Percentiles rank a stretch among this genome's conserved stretches.
Evolutionary conservation across 2,797 vertebrate genomes (phyloP).

Genomic region (Tokudaia tokunoshimensis): DNA sequence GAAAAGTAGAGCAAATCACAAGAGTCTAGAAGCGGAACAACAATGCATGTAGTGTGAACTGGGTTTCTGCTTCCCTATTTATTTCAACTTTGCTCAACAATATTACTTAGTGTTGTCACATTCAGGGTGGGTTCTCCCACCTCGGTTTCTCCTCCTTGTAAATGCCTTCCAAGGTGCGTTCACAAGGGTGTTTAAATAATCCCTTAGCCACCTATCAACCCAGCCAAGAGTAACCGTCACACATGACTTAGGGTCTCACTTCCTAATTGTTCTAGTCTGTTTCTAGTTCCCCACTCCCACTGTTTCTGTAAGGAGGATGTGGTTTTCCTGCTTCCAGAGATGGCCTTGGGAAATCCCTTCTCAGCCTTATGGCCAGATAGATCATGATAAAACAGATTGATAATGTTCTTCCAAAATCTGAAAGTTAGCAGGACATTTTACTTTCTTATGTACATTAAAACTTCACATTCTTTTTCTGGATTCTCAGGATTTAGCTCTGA

Average conservation of each 20-base stretch:
- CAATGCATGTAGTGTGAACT: too few relatives aligned
- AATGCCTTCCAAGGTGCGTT: background rate
- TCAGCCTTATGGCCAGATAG: background rate
- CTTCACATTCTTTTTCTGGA: background rate
- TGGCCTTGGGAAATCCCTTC: background rate
- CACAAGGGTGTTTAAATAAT: background rate
- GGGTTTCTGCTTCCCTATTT: background rate
- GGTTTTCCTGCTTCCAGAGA: background rate
- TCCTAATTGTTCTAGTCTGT: background rate
- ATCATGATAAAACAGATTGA: background rate
- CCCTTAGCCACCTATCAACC: background rate
- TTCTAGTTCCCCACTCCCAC: background rate
- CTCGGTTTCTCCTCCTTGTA: background rate
- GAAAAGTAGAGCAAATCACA: background rate
- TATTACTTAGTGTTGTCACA: background rate
- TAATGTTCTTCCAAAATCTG: slow-evolving; percentile 17
- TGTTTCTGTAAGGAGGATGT: background rate
- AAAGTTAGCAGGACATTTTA: background rate
- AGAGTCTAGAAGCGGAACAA: background rate
- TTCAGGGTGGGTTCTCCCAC: background rate
- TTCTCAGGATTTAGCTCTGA: background rate
- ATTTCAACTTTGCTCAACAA: background rate
- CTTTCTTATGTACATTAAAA: slow-evolving; percentile 46
- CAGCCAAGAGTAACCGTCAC: background rate
- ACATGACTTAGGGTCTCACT: background rate